Base-by-base conservation (phyloP, 2,113 vertebrate species). In the Aythya baeri region DNA sequence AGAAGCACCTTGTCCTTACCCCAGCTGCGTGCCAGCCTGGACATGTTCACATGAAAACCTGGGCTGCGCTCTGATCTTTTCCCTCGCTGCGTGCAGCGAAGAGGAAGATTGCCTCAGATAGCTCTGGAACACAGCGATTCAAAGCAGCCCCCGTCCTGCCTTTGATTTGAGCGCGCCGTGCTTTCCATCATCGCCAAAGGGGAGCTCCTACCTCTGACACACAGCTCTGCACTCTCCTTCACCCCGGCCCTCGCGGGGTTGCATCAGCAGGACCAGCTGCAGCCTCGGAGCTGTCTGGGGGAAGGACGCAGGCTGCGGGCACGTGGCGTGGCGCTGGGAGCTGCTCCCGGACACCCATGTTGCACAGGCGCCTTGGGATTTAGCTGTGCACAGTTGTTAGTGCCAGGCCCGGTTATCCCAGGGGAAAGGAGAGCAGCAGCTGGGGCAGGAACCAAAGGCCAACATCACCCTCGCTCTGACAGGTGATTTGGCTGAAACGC, bases 151-250 rank as follows among this genome's bases (percentile, higher is more conserved):
- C 20, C 34, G 15, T 84, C 81, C 58, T 13, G 62, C 82, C 91
- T 95, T 95, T 93, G 81, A 95, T 96, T 95, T 89, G 91, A 65
- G 85, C 63, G n/a, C 82, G 86, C 74, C 70, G 71, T 67, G 83
- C 86, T 91, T 88, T 95, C 91, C 81, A 62, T 70, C 78, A 55
- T 55, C 95, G 96, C 96, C 93, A 91, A 96, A 94, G 94, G 94
- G 94, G 92, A 97, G 70, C 86, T 97, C 91, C 94, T 96, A 83
- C 93, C 93, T 96, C 91, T 95, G 86, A 91, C 95, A 96, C 81
- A 89, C 81, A 89, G 92, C 68, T 86, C 88, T 94, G 91, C 92
- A 93, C 94, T 97, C 83, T 96, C 75, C 86, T 92, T 96, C 96
- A 97, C 92, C 94, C 74, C 96, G 71, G 77, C 76, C 62, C 80